phyloP scores from a whole-genome alignment of 2,888 invertebrate species.

The Nysson spinosus region DNA sequence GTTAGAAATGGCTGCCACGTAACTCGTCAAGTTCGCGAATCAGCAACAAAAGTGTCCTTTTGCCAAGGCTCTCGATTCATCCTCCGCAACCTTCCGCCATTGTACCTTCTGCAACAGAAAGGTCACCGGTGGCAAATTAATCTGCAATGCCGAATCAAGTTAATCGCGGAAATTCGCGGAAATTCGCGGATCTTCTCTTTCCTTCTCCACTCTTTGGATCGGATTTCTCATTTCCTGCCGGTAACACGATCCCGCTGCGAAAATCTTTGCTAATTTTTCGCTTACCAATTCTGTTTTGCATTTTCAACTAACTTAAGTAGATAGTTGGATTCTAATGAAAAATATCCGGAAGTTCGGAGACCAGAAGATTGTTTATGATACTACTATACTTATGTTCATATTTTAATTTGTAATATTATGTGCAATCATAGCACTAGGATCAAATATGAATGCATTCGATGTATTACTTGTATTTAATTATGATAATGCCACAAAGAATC shows the following conservation, averaged over 20 bases:
- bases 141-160: slow-evolving; percentile 20
- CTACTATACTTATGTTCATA: too few relatives aligned
- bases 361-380: too few relatives aligned
- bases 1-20: slow-evolving; percentile 16
- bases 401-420: too few relatives aligned
- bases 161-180: slow-evolving; percentile 44
- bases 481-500: too few relatives aligned
- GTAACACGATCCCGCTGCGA: slow-evolving; percentile 23
- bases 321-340: too few relatives aligned
- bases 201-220: too few relatives aligned
- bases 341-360: too few relatives aligned
- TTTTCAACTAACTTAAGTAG: too few relatives aligned
- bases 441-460: too few relatives aligned
- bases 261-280: slow-evolving; percentile 5
- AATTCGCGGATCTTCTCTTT: slow-evolving; percentile 29
- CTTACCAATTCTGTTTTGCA: neutral
- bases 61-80: neutral
- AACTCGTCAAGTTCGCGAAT: slow-evolving; percentile 24
- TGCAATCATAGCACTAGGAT: too few relatives aligned
- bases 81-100: neutral
- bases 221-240: slow-evolving; percentile 46
- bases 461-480: too few relatives aligned
- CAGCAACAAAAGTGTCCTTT: slow-evolving; percentile 12
- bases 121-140: slow-evolving; percentile 35
- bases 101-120: slow-evolving; percentile 25